Conservation (phyloP, 2,113 vertebrate genomes). For the Eublepharis macularius region DNA sequence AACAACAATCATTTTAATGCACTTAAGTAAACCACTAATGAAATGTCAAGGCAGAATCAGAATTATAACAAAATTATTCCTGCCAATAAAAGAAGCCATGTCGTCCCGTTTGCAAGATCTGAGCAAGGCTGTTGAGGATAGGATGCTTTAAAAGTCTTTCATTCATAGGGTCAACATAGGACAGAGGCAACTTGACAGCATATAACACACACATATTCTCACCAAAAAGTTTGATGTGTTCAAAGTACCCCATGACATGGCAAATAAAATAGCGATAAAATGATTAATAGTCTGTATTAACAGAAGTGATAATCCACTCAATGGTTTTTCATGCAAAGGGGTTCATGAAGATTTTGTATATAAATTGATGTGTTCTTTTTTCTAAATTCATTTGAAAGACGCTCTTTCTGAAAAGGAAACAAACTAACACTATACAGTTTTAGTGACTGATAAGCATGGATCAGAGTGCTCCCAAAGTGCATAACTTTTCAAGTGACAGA, state of each 20-base stretch:
- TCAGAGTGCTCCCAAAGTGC: background rate
- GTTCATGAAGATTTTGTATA: background rate
- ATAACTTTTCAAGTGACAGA: background rate
- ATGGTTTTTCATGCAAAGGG: background rate
- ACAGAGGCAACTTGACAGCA: too few species aligned
- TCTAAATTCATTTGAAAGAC: background rate
- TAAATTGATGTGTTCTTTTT: background rate
- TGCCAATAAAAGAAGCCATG: too few species aligned
- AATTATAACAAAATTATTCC: background rate
- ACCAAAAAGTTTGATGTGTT: background rate
- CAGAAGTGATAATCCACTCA: background rate
- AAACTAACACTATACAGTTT: background rate
- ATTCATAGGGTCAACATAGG: too few species aligned
- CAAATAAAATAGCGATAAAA: background rate
- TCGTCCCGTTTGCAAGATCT: too few species aligned
- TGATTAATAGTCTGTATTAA: background rate
- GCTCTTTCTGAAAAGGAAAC: background rate
- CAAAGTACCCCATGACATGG: background rate
- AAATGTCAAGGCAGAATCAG: background rate
- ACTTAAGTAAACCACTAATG: constrained; percentile 3
- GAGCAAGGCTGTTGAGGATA: too few species aligned
- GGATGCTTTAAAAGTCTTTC: too few species aligned
- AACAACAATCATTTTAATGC: background rate
- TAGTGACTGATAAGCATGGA: background rate
- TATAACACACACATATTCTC: too few species aligned